A percentile compares a stretch with the other conserved stretches of the same genome.
These are phyloP conservation scores for Drosophila sucinea DNA, from an alignment of 1,140 invertebrate species.

Conservation along the genomic window DNA sequence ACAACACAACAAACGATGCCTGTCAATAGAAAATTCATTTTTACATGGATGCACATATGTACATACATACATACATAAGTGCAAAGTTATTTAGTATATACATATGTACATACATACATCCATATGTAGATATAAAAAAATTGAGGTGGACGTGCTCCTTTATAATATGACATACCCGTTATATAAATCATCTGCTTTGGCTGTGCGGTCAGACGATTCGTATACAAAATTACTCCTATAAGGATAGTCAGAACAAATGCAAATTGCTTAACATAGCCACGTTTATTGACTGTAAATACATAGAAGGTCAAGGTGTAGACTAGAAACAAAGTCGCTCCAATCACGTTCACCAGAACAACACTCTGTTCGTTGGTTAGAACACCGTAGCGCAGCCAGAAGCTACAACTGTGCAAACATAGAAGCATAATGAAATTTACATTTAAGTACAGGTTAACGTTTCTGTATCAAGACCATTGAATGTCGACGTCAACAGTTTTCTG, in stretches of 20 bases:
- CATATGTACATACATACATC: not conserved
- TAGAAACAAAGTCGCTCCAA: slow-evolving; percentile 86
- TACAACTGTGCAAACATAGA: slow-evolving; percentile 65
- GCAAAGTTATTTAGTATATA: not conserved
- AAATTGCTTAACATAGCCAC: slow-evolving; percentile 70
- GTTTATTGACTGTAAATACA: slow-evolving; percentile 84
- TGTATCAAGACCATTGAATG: slow-evolving; percentile 28
- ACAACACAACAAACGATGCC: slow-evolving; percentile 88
- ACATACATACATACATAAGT: not conserved
- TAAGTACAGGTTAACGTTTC: not conserved
- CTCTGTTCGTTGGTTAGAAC: slow-evolving; percentile 86
- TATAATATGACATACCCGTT: slow-evolving; percentile 52
- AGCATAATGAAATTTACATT: slow-evolving; percentile 35
- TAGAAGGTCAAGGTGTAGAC: slow-evolving; percentile 86
- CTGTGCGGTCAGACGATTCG: slow-evolving; percentile 55
- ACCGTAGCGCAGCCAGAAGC: slow-evolving; percentile 89
- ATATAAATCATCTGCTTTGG: slow-evolving; percentile 62
- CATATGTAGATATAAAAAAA: not conserved
- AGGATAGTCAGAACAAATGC: slow-evolving; percentile 58
- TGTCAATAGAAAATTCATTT: slow-evolving; percentile 63
- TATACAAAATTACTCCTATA: slow-evolving; percentile 62
- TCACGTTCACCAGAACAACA: slow-evolving; percentile 87
- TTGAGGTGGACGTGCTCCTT: slow-evolving; percentile 10
- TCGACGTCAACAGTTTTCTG: slow-evolving; percentile 56
- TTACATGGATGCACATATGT: not conserved